These are phyloP conservation scores for Protosalanx chinensis DNA, from an alignment of 2,797 vertebrate genomes.

Conservation along the genomic window DNA sequence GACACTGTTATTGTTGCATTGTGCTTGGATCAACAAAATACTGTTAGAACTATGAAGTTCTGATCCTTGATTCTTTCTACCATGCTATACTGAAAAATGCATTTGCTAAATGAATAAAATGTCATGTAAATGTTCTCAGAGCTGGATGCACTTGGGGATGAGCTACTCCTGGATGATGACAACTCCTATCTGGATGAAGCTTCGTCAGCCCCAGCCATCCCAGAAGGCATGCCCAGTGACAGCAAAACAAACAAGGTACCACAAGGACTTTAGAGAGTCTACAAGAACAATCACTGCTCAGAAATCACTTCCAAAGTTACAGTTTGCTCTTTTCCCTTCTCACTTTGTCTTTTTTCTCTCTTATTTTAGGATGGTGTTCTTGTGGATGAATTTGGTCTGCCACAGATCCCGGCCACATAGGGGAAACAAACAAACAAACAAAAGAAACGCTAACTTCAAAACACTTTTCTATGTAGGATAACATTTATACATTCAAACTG, in stretches of 20 bases:
- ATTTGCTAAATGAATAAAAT: neutral
- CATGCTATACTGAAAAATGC: too few relatives aligned
- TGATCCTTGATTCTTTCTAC: too few relatives aligned
- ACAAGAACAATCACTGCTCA: neutral
- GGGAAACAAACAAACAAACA: constrained; percentile 40
- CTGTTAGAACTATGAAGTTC: too few relatives aligned
- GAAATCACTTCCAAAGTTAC: too few relatives aligned
- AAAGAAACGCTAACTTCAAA: constrained; percentile 55
- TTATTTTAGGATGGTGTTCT: constrained; percentile 87
- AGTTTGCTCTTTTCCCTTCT: too few relatives aligned
- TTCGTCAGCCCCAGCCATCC: constrained; percentile 88
- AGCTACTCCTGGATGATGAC: constrained; percentile 93
- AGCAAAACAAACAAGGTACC: constrained; percentile 91
- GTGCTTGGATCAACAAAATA: too few relatives aligned
- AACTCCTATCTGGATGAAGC: constrained; percentile 95
- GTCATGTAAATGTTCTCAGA: constrained; percentile 70
- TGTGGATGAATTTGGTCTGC: constrained; percentile 96
- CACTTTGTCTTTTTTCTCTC: constrained; percentile 23
- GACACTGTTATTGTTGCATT: too few relatives aligned
- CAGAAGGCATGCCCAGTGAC: constrained; percentile 90
- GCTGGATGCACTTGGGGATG: constrained; percentile 94
- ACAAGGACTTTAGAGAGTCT: neutral
- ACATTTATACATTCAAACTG: constrained; percentile 68
- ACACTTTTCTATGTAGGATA: constrained; percentile 73
- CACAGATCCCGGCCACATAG: constrained; percentile 95